Conservation (phyloP, 2,113 vertebrate genomes). For the Tichodroma muraria region DNA sequence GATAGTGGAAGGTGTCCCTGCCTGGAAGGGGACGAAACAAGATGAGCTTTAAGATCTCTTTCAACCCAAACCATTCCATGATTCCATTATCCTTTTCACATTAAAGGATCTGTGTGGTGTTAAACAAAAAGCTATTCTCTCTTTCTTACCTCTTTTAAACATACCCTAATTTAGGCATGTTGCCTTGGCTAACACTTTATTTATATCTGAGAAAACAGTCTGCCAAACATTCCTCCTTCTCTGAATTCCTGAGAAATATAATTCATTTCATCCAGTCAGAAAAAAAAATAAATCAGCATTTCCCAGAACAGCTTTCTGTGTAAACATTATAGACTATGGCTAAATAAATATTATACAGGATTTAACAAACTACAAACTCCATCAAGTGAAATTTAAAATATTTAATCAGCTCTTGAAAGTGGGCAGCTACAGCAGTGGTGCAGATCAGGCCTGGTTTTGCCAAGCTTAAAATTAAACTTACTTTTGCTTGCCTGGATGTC, state of each 20-base stretch:
- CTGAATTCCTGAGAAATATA: constrained; percentile 41
- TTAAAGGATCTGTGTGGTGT: background rate
- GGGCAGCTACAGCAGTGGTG: background rate
- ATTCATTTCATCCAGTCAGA: background rate
- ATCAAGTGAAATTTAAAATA: background rate
- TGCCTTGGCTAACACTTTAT: background rate
- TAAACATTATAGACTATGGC: constrained; percentile 1
- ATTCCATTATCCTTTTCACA: background rate
- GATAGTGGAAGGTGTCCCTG: background rate
- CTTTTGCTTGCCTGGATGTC: background rate
- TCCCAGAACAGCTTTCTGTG: constrained; percentile 27
- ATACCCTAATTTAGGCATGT: constrained; percentile 50
- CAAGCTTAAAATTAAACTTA: background rate
- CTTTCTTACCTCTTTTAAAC: background rate
- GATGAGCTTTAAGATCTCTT: background rate
- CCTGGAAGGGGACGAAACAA: background rate
- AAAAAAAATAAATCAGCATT: background rate
- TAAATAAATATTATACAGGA: constrained; percentile 30
- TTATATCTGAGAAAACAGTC: constrained; percentile 29
- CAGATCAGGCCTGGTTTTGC: background rate
- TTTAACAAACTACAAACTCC: background rate
- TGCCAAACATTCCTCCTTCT: constrained; percentile 29
- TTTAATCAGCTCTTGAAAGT: background rate
- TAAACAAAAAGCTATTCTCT: background rate
- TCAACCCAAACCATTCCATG: background rate